Percentiles rank a stretch among this genome's conserved stretches.
Evolutionary conservation across 2,797 vertebrate genomes (phyloP).

Genomic region (Prunella strophiata): DNA sequence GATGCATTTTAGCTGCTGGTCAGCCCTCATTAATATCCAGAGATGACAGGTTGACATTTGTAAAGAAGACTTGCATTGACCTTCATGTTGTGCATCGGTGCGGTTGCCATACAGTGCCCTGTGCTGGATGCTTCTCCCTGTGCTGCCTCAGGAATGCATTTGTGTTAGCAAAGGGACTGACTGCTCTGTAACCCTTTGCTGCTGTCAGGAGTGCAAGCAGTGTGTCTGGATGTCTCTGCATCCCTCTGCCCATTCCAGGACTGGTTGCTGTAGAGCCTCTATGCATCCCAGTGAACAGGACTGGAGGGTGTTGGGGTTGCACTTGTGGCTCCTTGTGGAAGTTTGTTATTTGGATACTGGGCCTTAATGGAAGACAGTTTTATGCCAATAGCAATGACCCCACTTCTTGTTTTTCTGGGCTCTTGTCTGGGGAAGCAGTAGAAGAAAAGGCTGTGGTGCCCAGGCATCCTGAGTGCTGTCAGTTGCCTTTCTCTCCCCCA

Average conservation of each 20-base stretch:
- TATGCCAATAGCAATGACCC: rapidly evolving
- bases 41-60: conserved; percentile 73
- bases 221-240: neutral
- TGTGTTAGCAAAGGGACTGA: neutral
- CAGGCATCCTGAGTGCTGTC: neutral
- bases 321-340: neutral
- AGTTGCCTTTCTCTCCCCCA: neutral
- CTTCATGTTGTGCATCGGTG: conserved; percentile 67
- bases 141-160: neutral
- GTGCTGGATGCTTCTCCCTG: conserved; percentile 37
- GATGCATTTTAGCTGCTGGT: conserved; percentile 72
- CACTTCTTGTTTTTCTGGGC: neutral
- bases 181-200: conserved; percentile 36
- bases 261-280: neutral
- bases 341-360: neutral
- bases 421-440: neutral
- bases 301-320: neutral
- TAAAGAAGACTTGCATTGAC: conserved; percentile 63
- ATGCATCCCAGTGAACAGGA: too few species aligned
- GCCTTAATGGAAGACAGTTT: neutral
- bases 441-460: neutral
- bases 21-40: conserved; percentile 72
- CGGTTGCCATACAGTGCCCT: conserved; percentile 37
- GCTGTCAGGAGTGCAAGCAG: neutral
- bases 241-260: neutral